Conservation (phyloP, 2,113 vertebrate genomes). For the Saguinus imperator region DNA sequence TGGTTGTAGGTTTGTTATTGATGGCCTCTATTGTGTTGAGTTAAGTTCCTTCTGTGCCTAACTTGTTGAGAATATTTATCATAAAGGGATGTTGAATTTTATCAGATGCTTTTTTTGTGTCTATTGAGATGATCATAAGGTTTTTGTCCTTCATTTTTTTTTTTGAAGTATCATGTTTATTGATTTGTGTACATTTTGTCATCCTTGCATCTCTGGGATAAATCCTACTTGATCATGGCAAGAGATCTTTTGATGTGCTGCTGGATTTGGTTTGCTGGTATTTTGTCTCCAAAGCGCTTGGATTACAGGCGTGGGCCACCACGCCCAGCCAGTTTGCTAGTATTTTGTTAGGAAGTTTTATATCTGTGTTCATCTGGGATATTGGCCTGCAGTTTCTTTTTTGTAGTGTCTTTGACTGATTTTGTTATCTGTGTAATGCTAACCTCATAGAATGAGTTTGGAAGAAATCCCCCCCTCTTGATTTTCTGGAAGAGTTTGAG, state of each 20-base stretch:
- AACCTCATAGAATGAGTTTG: background rate
- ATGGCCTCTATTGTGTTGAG: background rate
- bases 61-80: background rate
- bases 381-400: background rate
- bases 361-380: background rate
- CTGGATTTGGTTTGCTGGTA: background rate
- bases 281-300: background rate
- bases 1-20: background rate
- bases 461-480: background rate
- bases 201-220: background rate
- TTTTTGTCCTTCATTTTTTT: background rate
- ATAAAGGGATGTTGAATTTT: background rate
- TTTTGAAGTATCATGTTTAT: background rate
- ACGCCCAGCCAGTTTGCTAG: background rate
- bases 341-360: background rate
- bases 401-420: background rate
- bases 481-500: background rate
- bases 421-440: background rate
- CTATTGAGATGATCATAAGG: background rate
- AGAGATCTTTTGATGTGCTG: background rate
- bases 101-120: background rate
- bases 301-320: no score
- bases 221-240: background rate
- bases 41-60: background rate
- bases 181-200: background rate